These are phyloP conservation scores for Pelobates cultripes DNA, from an alignment of 2,797 vertebrate species.

Conservation along the genomic window DNA sequence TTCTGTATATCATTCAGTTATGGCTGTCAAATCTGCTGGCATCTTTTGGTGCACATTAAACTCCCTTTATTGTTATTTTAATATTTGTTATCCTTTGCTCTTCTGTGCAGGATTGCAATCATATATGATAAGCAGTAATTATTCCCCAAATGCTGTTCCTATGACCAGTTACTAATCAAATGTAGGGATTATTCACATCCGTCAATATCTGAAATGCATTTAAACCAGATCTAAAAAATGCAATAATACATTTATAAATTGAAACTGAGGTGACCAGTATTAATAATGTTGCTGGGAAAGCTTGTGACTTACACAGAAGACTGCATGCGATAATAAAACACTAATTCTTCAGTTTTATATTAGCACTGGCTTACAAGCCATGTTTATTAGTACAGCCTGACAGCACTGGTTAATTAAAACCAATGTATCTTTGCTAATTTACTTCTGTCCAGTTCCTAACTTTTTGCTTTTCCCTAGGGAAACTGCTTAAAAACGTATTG, in stretches of 20 bases:
- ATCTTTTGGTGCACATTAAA: not conserved
- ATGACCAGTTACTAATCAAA: not conserved
- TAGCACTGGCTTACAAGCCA: not conserved
- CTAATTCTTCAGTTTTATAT: not conserved
- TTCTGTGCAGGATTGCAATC: not conserved
- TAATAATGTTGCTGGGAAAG: not conserved
- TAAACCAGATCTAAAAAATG: too few relatives aligned
- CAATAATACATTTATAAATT: not conserved
- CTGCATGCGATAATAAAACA: not conserved
- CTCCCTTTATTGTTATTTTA: not conserved
- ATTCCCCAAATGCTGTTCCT: not conserved
- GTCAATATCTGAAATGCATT: too few relatives aligned
- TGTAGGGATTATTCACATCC: not conserved
- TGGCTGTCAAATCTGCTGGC: not conserved
- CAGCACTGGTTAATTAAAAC: not conserved
- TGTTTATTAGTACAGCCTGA: not conserved
- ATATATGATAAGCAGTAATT: not conserved
- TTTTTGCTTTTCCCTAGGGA: not conserved
- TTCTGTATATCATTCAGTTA: not conserved
- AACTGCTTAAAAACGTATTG: too few relatives aligned
- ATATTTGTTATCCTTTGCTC: not conserved
- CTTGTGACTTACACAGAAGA: not conserved
- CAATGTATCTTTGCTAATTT: not conserved
- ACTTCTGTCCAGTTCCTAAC: not conserved
- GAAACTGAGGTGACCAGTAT: not conserved